Conservation (phyloP, 2,113 vertebrate species). For the Corythoichthys haematopterus region DNA sequence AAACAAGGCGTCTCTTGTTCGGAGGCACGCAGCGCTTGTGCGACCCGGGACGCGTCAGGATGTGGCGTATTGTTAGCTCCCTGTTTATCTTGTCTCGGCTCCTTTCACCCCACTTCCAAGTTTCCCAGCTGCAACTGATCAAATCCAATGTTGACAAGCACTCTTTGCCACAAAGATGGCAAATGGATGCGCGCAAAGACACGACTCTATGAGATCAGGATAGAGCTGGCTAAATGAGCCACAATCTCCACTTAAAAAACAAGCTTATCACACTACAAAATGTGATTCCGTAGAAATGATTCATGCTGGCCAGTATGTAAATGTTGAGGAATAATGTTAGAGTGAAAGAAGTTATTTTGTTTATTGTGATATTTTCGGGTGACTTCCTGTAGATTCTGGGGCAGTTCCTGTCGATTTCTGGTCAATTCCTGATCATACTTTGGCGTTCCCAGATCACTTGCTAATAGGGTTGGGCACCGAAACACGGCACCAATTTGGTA, state of each 20-base stretch:
- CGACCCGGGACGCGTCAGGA: slow-evolving; percentile 28
- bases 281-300: neutral
- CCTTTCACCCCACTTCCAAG: slow-evolving; percentile 31
- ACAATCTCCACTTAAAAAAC: neutral
- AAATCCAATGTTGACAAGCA: slow-evolving; percentile 10
- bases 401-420: too few species aligned
- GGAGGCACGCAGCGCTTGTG: slow-evolving; percentile 43
- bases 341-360: too few species aligned
- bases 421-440: too few species aligned
- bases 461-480: too few species aligned
- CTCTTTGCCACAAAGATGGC: neutral
- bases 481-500: too few species aligned
- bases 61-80: slow-evolving; percentile 47
- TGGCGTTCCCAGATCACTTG: too few species aligned
- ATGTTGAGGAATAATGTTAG: too few species aligned
- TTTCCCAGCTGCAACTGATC: slow-evolving; percentile 21
- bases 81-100: slow-evolving; percentile 49
- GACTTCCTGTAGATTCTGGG: too few species aligned
- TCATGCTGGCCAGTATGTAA: too few species aligned
- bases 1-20: slow-evolving; percentile 66
- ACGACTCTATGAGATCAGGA: neutral
- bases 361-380: too few species aligned
- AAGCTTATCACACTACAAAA: neutral
- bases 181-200: neutral
- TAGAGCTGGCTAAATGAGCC: neutral